Base-by-base conservation (phyloP, 2,797 vertebrate species). In the Odontamblyopus rebecca region DNA sequence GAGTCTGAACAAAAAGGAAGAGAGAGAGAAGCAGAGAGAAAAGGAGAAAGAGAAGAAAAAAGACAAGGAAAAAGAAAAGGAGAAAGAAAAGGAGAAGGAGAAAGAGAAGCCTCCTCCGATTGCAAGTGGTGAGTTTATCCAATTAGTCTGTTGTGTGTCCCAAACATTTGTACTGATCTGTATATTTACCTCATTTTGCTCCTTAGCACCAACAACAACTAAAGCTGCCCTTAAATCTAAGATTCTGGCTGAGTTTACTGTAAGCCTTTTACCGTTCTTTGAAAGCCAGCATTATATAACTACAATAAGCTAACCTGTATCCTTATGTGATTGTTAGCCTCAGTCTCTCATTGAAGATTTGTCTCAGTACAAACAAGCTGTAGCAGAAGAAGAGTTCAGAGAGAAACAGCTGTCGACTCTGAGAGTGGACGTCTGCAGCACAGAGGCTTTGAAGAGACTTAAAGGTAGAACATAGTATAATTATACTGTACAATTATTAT, bases 211-310 rank as follows among this genome's bases (percentile, higher is more conserved):
- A 57, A 56, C 80, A 0, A 97, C 94, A 80, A 93, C 95, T 0
- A 98, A 98, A 94, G 95, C 96, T 68, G 96, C 95, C 66, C 89
- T 98, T 66, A 98, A 98, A 87, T 98, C 97, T 57, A 99, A 99
- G 94, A 98, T 99, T 50, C 96, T 99, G 26, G 97, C 97, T 0
- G 98, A 99, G 88, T 99, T 98, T 89, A 92, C 96, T 76, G 98
- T 99, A 93, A 96, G 97, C 77, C 35, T 50, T 68, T 0, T 27
- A 2, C 53, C 53, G 15, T 71, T 19, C 23, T 51, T 23, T 6
- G 23, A 65, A 68, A 54, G 19, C 19, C 63, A n/a, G 38, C 51
- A 12, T 48, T 48, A 48, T 48, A 48, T 18, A 27, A 5, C 18
- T 48, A 27, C 1, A 30, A 16, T 2, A 13, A 8, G 16, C 27